These are phyloP conservation scores for Hydropsyche tenuis DNA, from an alignment of 1,140 invertebrate genomes.

Conservation along the genomic window DNA sequence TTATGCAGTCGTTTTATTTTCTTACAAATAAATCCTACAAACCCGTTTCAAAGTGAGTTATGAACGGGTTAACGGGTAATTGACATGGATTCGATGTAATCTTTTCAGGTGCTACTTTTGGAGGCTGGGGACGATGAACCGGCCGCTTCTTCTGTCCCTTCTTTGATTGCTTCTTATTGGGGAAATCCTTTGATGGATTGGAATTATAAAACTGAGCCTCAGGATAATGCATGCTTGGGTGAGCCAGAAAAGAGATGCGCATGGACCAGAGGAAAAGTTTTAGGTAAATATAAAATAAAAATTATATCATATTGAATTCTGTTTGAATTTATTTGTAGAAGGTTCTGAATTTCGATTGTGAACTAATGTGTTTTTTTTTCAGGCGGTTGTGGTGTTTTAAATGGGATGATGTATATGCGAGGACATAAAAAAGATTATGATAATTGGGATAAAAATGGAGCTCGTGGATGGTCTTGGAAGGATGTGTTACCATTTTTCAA, in stretches of 20 bases:
- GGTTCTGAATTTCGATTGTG: too few species aligned
- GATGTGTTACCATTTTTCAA: slow-evolving; percentile 88
- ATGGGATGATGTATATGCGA: slow-evolving; percentile 83
- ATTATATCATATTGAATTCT: too few species aligned
- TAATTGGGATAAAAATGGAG: slow-evolving; percentile 78
- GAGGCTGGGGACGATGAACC: slow-evolving; percentile 71
- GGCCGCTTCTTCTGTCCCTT: slow-evolving; percentile 61
- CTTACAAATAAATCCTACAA: slow-evolving; percentile 13
- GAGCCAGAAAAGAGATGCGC: slow-evolving; percentile 59
- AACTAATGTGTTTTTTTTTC: too few species aligned
- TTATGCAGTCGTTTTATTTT: slow-evolving; percentile 4
- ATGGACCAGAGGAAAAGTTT: slow-evolving; percentile 67
- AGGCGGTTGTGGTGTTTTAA: slow-evolving; percentile 77
- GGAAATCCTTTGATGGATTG: slow-evolving; percentile 67
- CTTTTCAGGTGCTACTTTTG: slow-evolving; percentile 63
- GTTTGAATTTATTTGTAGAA: too few species aligned
- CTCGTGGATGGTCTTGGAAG: slow-evolving; percentile 88
- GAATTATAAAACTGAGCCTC: slow-evolving; percentile 70
- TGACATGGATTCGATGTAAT: background rate
- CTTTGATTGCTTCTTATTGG: slow-evolving; percentile 64
- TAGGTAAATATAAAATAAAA: slow-evolving; percentile 60
- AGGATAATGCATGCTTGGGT: slow-evolving; percentile 65
- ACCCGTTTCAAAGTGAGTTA: slow-evolving; percentile 6
- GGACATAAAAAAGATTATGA: slow-evolving; percentile 79
- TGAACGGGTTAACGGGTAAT: background rate